These are phyloP conservation scores for Habrosyne pyritoides DNA, from an alignment of 2,888 invertebrate species.

Conservation along the genomic window DNA sequence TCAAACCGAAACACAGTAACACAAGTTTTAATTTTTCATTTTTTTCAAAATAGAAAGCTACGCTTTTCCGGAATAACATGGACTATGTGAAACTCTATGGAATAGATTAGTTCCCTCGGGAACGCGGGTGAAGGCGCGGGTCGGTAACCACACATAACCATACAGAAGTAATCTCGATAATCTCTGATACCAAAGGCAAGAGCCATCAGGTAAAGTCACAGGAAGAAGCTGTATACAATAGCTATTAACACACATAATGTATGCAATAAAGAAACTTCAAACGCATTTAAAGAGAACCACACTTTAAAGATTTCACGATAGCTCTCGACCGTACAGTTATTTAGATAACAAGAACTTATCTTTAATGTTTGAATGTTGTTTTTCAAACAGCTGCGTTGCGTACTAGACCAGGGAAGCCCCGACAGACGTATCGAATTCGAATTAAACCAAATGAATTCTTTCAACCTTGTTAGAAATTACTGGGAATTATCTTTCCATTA, in stretches of 20 bases:
- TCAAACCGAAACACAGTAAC: no score
- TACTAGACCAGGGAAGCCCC: background rate
- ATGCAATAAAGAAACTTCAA: slow-evolving; percentile 1
- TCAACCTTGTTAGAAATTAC: background rate
- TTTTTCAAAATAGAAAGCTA: no score
- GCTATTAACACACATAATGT: background rate
- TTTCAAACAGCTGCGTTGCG: slow-evolving; percentile 2
- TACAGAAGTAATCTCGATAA: no score
- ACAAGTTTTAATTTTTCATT: no score
- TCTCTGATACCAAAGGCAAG: no score
- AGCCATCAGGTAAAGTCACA: background rate
- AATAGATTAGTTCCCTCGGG: no score
- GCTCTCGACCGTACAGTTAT: background rate
- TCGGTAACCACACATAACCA: no score
- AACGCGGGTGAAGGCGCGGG: no score
- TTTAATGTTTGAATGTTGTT: background rate
- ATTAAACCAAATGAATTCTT: background rate
- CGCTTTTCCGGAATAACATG: no score
- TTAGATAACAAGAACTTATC: background rate
- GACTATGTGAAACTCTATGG: no score
- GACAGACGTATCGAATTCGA: background rate
- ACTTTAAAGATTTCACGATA: background rate
- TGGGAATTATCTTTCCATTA: background rate
- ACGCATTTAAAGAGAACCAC: background rate
- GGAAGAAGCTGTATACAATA: background rate